phyloP scores from a whole-genome alignment of 2,113 vertebrate species.

The Pelodiscus sinensis region DNA sequence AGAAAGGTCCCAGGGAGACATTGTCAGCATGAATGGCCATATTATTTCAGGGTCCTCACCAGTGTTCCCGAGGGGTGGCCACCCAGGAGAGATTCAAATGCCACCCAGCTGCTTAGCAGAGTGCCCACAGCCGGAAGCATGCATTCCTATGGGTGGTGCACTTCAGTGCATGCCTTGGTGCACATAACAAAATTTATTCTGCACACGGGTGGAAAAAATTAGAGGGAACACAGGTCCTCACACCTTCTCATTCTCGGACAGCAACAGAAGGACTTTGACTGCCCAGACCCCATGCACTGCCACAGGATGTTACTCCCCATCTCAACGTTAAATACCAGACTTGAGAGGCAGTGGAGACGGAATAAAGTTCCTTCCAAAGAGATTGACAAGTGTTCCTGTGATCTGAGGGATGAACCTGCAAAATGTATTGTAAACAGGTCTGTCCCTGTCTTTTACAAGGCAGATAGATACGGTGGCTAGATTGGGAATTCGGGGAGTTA shows the following conservation, averaged over 20 bases:
- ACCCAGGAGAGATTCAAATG: no score
- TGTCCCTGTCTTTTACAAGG: not conserved
- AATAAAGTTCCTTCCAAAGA: not conserved
- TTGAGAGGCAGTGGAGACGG: accelerated
- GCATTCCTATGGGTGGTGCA: no score
- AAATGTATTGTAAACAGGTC: not conserved
- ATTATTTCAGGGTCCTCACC: not conserved
- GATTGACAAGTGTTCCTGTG: accelerated
- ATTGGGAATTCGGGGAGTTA: not conserved
- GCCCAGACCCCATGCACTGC: not conserved
- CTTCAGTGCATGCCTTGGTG: no score
- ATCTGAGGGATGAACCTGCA: accelerated
- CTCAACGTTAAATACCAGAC: accelerated
- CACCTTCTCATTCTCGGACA: not conserved
- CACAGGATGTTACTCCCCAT: not conserved
- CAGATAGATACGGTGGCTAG: not conserved
- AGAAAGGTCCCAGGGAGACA: not conserved
- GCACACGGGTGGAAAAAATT: no score
- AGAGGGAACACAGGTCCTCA: no score
- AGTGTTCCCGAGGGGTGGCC: no score
- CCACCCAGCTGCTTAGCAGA: no score
- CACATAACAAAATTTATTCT: no score
- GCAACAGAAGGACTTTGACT: not conserved
- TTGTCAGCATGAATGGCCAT: not conserved
- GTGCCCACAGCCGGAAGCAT: no score